Evolutionary conservation across 1,140 invertebrate species (phyloP).

Genomic region (Delia radicum): DNA sequence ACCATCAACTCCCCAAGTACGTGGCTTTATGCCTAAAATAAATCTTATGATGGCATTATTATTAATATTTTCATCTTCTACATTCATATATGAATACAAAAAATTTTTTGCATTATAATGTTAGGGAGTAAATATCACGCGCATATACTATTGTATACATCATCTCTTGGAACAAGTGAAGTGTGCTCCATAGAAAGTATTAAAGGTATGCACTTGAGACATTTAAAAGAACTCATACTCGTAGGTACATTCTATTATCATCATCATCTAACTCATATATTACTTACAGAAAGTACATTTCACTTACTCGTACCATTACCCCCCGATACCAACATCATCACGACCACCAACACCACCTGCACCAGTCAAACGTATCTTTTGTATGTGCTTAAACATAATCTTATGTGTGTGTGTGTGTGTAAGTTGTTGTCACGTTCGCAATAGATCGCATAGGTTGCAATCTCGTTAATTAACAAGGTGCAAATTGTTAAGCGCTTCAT

Average conservation of each 20-base stretch:
- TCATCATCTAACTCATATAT: no score
- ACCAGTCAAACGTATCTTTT: background rate
- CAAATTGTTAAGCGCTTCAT: constrained; percentile 50
- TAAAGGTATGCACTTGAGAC: constrained; percentile 3
- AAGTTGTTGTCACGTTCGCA: constrained; percentile 23
- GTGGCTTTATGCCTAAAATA: constrained; percentile 1
- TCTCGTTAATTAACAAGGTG: constrained; percentile 57
- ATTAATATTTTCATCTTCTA: no score
- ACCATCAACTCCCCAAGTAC: background rate
- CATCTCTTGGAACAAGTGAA: background rate
- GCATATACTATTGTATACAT: background rate
- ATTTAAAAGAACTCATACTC: constrained; percentile 1
- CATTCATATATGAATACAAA: no score
- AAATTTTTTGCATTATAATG: no score
- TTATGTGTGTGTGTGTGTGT: background rate
- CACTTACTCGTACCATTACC: no score
- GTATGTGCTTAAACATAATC: background rate
- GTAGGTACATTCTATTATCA: background rate
- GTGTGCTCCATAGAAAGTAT: background rate
- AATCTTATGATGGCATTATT: background rate
- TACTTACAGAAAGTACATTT: no score
- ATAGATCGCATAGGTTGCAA: constrained; percentile 39
- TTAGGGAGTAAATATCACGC: background rate
- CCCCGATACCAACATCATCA: no score
- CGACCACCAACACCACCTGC: no score